Conservation (phyloP, 2,113 vertebrate species). For the Trachemys scripta region DNA sequence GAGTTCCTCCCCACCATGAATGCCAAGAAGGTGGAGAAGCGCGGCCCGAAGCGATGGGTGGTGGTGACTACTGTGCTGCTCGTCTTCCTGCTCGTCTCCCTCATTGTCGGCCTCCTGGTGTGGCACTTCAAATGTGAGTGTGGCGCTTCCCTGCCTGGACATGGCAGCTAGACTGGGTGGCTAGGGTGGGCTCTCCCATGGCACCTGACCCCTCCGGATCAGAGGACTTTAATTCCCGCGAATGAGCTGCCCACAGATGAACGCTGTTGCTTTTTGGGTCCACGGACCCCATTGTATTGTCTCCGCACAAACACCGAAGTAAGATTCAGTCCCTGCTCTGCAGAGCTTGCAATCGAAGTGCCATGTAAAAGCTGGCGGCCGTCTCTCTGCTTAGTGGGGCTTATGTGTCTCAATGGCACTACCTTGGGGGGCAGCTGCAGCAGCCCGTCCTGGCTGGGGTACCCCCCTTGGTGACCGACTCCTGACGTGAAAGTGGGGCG, state of each 20-base stretch:
- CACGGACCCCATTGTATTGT: background rate
- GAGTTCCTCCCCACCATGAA: slow-evolving; percentile 85
- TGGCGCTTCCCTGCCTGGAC: fast-evolving
- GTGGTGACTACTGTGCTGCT: background rate
- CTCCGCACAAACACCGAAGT: background rate
- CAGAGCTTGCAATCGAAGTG: background rate
- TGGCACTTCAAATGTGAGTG: slow-evolving; percentile 87
- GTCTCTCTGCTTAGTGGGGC: background rate
- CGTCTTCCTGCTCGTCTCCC: slow-evolving; percentile 53
- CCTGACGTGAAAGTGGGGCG: background rate
- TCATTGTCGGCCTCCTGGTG: slow-evolving; percentile 73
- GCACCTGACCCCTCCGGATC: background rate
- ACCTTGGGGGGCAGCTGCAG: background rate
- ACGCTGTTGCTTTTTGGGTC: background rate
- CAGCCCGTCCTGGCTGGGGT: background rate
- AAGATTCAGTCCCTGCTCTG: background rate
- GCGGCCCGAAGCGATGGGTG: slow-evolving; percentile 56
- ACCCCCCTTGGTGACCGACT: background rate
- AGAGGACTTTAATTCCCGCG: background rate
- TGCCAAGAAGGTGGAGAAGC: slow-evolving; percentile 83
- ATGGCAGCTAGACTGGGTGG: background rate
- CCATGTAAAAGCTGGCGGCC: background rate
- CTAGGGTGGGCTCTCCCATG: background rate
- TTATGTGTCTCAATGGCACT: background rate
- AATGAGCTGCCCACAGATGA: background rate